phyloP scores from a whole-genome alignment of 1,140 invertebrate genomes.

The Harpegnathos saltator region DNA sequence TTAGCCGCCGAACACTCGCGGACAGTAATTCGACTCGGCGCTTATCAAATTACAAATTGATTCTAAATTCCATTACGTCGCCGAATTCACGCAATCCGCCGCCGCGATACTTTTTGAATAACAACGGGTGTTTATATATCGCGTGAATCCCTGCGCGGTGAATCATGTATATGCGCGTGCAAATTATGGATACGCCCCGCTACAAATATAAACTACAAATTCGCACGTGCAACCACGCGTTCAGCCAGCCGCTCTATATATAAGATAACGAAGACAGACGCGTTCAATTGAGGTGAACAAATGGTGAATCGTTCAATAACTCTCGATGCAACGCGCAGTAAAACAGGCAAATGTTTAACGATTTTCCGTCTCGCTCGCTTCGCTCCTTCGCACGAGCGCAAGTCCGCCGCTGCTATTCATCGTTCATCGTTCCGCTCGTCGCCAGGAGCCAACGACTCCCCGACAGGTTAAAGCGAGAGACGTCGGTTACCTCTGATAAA shows the following conservation, averaged over 20 bases:
- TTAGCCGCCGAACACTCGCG: conserved; percentile 22
- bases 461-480: conserved; percentile 13
- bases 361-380: no score
- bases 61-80: conserved; percentile 10
- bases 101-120: background rate
- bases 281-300: background rate
- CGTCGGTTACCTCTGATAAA: background rate
- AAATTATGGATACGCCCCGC: conserved; percentile 10
- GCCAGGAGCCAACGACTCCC: background rate
- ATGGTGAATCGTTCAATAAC: background rate
- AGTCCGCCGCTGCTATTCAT: background rate
- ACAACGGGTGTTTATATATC: background rate
- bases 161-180: background rate
- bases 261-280: background rate
- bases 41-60: conserved; percentile 52
- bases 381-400: no score
- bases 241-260: background rate
- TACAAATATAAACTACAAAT: background rate
- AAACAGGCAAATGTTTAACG: background rate
- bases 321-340: no score
- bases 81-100: background rate
- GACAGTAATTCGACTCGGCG: background rate
- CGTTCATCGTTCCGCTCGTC: background rate
- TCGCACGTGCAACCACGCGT: no score
- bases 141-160: no score